Evolutionary conservation across 1,140 invertebrate genomes (phyloP).

Genomic region (Mizuhopecten yessoensis): DNA sequence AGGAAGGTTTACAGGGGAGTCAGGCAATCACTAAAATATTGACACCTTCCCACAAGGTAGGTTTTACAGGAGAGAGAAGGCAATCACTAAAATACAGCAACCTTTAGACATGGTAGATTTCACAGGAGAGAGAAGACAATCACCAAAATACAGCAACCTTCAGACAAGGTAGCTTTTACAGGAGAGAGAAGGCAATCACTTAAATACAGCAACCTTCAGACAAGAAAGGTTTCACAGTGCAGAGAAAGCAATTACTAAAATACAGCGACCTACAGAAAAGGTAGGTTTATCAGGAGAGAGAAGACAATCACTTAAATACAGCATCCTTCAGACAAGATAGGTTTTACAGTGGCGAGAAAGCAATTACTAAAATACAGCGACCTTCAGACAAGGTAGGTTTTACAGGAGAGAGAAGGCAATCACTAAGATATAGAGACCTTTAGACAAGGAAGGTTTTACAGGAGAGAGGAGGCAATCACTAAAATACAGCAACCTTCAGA

Average conservation of each 20-base stretch:
- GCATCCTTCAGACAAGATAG: not conserved
- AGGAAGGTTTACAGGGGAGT: not conserved
- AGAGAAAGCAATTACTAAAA: too few species aligned
- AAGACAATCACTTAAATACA: not conserved
- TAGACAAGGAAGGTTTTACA: not conserved
- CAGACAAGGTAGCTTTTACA: not conserved
- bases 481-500: not conserved
- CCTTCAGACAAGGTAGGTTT: not conserved
- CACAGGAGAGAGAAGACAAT: not conserved
- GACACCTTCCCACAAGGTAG: not conserved
- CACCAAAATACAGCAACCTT: not conserved
- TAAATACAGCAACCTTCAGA: not conserved
- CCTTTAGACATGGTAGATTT: not conserved
- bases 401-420: too few species aligned
- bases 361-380: not conserved
- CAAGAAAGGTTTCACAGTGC: not conserved
- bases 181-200: not conserved
- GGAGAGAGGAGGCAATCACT: too few species aligned
- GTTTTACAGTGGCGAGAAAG: not conserved
- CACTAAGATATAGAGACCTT: slow-evolving; percentile 42
- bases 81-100: not conserved
- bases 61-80: too few species aligned
- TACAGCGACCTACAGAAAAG: not conserved
- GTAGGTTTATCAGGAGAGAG: not conserved
- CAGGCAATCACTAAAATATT: not conserved